Conservation (phyloP, 1,140 invertebrate species). For the Grapholita molesta region DNA sequence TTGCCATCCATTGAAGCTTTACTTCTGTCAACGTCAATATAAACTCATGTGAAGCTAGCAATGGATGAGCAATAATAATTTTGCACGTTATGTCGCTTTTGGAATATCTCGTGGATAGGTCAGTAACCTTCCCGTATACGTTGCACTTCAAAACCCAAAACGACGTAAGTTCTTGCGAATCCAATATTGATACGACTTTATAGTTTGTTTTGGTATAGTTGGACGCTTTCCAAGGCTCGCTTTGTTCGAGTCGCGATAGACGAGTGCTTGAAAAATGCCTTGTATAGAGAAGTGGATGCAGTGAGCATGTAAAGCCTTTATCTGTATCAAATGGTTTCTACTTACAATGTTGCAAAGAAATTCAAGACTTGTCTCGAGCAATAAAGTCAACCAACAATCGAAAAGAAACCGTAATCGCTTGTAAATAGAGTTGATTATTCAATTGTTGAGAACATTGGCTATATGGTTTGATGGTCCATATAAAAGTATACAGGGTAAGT, state of each 20-base stretch:
- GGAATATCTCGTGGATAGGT: background rate
- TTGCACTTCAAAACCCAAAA: background rate
- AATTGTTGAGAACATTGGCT: background rate
- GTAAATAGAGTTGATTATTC: background rate
- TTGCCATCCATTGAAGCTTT: background rate
- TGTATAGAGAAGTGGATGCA: background rate
- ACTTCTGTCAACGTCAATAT: background rate
- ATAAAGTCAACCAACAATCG: background rate
- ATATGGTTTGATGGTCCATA: background rate
- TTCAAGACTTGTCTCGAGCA: background rate
- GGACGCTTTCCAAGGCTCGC: background rate
- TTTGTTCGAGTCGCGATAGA: background rate
- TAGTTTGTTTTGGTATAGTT: background rate
- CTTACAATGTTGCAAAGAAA: background rate
- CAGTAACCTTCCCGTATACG: background rate
- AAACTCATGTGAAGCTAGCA: background rate
- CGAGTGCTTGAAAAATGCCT: background rate
- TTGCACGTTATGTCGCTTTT: background rate
- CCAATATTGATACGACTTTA: background rate
- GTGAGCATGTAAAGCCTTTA: background rate
- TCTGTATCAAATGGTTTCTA: background rate
- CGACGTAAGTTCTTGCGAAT: background rate
- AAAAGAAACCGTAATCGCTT: background rate
- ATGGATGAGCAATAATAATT: background rate
- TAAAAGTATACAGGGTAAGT: background rate